Evolutionary conservation across 2,888 invertebrate species (phyloP).

Genomic region (Agrenia bidenticulata): DNA sequence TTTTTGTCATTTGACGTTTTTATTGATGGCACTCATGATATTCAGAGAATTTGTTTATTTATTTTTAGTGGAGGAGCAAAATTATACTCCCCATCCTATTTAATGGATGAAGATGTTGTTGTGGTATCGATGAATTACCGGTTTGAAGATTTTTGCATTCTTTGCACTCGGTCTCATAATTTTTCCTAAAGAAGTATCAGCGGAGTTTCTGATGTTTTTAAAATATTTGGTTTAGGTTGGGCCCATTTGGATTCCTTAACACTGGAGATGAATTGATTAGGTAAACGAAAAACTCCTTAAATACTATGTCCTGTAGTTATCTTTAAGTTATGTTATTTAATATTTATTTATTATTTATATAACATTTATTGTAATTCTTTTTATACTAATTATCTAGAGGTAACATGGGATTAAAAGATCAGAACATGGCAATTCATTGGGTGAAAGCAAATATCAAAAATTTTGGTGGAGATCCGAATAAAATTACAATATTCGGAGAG

Average conservation of each 20-base stretch:
- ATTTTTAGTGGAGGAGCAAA: neutral
- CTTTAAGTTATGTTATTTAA: neutral
- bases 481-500: neutral
- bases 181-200: no score
- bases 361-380: no score
- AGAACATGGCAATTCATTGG: constrained; percentile 7
- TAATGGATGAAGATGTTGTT: constrained; percentile 15
- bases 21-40: neutral
- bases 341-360: no score
- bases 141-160: no score
- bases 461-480: constrained; percentile 14
- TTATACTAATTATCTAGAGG: constrained; percentile 16
- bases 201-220: no score
- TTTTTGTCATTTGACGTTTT: neutral
- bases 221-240: no score
- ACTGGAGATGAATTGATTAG: constrained; percentile 2
- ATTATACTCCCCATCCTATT: constrained; percentile 9
- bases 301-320: no score
- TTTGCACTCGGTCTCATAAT: no score
- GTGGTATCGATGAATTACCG: constrained; percentile 7
- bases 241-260: constrained; percentile 16
- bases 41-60: neutral
- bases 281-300: neutral
- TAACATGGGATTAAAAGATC: constrained; percentile 19
- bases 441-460: constrained; percentile 11